phyloP scores from a whole-genome alignment of 2,113 vertebrate species.

The Capreolus pygargus region DNA sequence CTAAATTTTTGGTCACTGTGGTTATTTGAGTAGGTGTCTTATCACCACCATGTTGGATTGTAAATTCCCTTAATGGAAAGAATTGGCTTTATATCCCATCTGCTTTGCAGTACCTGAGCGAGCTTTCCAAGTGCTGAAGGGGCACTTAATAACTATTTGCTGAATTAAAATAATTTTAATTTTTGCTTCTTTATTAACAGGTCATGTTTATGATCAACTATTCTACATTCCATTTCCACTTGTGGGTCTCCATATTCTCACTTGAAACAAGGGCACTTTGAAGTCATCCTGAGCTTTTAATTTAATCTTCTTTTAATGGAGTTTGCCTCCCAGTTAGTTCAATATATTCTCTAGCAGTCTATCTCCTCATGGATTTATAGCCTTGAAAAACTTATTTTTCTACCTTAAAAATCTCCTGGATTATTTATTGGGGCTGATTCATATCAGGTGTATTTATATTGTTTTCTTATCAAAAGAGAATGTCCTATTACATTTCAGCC shows the following conservation, averaged over 20 bases:
- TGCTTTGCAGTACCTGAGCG: not conserved
- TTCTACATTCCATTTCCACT: slow-evolving; percentile 48
- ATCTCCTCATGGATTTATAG: slow-evolving; percentile 60
- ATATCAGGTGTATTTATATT: slow-evolving; percentile 56
- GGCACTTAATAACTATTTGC: not conserved
- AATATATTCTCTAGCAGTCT: slow-evolving; percentile 59
- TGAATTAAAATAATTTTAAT: not conserved
- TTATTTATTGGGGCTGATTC: slow-evolving; percentile 62
- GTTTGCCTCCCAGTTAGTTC: slow-evolving; percentile 53
- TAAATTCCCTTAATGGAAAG: not conserved
- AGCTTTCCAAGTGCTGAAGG: not conserved
- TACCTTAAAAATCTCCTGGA: slow-evolving; percentile 28
- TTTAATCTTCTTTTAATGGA: slow-evolving; percentile 68
- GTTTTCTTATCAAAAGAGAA: slow-evolving; percentile 69
- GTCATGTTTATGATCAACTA: not conserved
- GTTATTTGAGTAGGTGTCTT: not conserved
- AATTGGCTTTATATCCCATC: not conserved
- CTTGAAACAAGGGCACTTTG: slow-evolving; percentile 68
- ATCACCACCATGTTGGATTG: not conserved
- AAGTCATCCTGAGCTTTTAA: slow-evolving; percentile 66
- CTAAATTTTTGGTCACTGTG: not conserved
- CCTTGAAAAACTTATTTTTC: slow-evolving; percentile 43
- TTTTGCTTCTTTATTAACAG: not conserved
- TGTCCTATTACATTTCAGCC: slow-evolving; percentile 66
- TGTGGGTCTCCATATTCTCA: slow-evolving; percentile 70